Conservation (phyloP, 2,113 vertebrate genomes). For the Arvicanthis niloticus region DNA sequence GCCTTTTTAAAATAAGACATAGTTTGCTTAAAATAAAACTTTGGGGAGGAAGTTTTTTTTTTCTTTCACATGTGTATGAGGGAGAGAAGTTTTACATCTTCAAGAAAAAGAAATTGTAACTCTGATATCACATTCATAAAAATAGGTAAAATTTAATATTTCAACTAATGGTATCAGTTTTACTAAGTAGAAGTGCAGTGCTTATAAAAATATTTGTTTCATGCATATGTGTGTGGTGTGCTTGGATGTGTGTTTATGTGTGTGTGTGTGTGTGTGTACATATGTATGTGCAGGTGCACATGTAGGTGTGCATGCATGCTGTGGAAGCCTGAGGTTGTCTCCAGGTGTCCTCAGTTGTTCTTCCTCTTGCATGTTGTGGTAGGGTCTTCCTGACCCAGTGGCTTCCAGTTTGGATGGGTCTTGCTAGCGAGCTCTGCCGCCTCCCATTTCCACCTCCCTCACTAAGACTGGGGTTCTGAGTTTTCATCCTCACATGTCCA, state of each 20-base stretch:
- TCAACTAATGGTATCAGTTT: slow-evolving; percentile 3
- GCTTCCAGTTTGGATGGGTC: background rate
- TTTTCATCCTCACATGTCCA: background rate
- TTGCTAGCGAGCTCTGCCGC: background rate
- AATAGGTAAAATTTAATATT: slow-evolving; percentile 43
- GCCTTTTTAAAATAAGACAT: slow-evolving; percentile 47
- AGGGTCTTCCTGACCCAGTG: background rate
- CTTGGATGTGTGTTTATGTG: background rate
- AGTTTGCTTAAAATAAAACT: background rate
- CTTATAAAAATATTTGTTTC: background rate
- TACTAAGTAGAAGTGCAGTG: background rate
- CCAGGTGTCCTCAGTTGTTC: background rate
- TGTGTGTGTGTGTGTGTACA: background rate
- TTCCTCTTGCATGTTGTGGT: too few relatives aligned
- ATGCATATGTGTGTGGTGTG: background rate
- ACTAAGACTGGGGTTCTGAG: background rate
- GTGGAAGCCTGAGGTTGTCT: background rate
- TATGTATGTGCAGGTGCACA: background rate
- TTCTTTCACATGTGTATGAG: background rate
- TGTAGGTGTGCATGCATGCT: background rate
- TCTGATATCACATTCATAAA: background rate
- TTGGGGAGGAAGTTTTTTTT: background rate
- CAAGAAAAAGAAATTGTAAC: slow-evolving; percentile 45
- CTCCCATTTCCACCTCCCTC: too few relatives aligned
- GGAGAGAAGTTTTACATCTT: background rate